Conservation (phyloP, 2,888 invertebrate genomes). For the Disparrhopalites patrizii region DNA sequence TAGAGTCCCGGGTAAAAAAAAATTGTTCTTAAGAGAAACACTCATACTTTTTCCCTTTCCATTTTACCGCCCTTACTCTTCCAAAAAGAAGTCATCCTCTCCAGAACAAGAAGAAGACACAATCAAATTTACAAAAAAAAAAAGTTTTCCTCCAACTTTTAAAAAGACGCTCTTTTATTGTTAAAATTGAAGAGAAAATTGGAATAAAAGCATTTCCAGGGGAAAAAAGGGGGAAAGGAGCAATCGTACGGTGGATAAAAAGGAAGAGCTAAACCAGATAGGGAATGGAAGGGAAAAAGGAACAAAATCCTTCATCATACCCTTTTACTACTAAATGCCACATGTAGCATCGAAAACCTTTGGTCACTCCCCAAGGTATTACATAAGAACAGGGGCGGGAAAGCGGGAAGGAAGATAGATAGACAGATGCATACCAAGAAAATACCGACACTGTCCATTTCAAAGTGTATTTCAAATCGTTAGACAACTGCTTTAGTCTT, state of each 20-base stretch:
- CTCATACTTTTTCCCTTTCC: not conserved
- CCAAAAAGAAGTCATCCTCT: not conserved
- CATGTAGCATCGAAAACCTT: too few species aligned
- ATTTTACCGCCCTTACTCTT: not conserved
- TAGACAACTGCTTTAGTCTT: too few species aligned
- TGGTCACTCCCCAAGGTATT: too few species aligned
- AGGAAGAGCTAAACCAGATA: not conserved
- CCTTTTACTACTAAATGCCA: too few species aligned
- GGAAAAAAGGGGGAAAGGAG: not conserved
- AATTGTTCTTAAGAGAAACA: not conserved
- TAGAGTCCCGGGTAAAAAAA: not conserved
- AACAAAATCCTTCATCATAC: too few species aligned
- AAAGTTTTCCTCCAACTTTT: conserved; percentile 37
- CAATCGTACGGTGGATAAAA: not conserved
- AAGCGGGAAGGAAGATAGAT: too few species aligned
- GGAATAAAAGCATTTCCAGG: conserved; percentile 49
- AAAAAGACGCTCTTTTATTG: conserved; percentile 33
- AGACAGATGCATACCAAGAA: too few species aligned
- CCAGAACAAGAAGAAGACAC: conserved; percentile 28
- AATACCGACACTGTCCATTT: too few species aligned
- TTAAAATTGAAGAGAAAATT: conserved; percentile 45
- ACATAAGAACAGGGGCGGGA: too few species aligned
- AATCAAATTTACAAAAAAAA: conserved; percentile 48
- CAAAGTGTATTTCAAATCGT: too few species aligned
- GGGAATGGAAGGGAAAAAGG: not conserved